Conservation (phyloP, 2,797 vertebrate species). For the Siniperca undulata region DNA sequence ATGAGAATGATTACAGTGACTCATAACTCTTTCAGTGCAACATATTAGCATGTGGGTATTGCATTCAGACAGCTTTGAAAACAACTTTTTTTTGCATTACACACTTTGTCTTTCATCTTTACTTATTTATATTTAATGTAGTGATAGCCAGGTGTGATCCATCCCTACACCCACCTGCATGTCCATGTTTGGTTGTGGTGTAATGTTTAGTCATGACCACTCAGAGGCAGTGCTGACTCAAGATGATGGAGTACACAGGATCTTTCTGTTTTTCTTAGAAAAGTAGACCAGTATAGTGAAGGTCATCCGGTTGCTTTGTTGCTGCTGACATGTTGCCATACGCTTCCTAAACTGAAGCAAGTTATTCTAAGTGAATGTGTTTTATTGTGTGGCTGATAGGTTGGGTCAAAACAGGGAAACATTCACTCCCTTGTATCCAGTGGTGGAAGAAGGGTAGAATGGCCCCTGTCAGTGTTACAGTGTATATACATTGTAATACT, state of each 20-base stretch:
- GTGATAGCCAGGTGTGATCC: neutral
- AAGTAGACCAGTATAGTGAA: neutral
- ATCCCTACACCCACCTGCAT: neutral
- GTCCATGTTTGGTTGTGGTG: constrained; percentile 15
- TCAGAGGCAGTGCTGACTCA: constrained; percentile 28
- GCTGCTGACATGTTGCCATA: too few relatives aligned
- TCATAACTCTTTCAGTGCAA: too few relatives aligned
- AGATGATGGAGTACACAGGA: neutral
- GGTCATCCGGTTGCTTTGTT: neutral
- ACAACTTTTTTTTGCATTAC: neutral
- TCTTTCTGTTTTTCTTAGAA: neutral
- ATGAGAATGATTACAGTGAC: too few relatives aligned
- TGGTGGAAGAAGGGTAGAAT: neutral
- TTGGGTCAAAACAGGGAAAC: too few relatives aligned
- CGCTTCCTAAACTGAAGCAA: neutral
- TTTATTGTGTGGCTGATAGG: too few relatives aligned
- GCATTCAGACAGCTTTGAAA: neutral
- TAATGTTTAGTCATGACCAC: constrained; percentile 34
- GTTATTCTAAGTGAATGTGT: neutral
- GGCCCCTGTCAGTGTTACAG: too few relatives aligned
- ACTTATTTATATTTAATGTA: neutral
- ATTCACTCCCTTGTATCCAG: too few relatives aligned
- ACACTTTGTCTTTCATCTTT: neutral
- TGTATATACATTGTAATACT: too few relatives aligned
- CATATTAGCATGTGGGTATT: neutral